phyloP scores from a whole-genome alignment of 1,140 invertebrate species.

The Dendroctonus ponderosae region DNA sequence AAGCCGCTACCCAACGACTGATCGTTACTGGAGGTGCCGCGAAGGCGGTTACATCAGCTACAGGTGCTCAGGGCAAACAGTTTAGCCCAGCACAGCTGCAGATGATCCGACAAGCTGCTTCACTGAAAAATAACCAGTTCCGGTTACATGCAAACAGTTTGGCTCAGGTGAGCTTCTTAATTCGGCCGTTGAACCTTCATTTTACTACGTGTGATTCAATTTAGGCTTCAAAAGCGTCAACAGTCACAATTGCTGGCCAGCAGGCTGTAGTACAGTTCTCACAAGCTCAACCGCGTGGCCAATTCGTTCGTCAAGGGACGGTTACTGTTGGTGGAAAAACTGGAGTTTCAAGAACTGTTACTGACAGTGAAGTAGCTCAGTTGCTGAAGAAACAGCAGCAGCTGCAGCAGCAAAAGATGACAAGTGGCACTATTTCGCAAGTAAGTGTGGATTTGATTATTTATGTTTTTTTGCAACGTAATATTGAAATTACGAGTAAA shows the following conservation, averaged over 20 bases:
- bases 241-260: conserved; percentile 47
- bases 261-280: conserved; percentile 48
- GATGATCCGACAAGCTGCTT: conserved; percentile 50
- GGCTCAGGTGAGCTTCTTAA: conserved; percentile 34
- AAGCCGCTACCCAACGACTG: conserved; percentile 53
- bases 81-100: conserved; percentile 54
- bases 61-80: conserved; percentile 53
- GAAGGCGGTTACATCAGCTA: conserved; percentile 50
- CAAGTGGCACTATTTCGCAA: conserved; percentile 50
- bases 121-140: conserved; percentile 45
- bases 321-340: conserved; percentile 48
- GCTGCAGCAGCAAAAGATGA: conserved; percentile 57
- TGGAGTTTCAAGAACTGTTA: conserved; percentile 57
- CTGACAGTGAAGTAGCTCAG: conserved; percentile 69
- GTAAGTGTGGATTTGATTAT: too few relatives aligned
- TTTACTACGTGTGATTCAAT: neutral
- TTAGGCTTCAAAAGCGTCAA: conserved; percentile 47
- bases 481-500: too few relatives aligned
- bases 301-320: conserved; percentile 49
- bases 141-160: conserved; percentile 53
- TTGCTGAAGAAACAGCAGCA: conserved; percentile 67
- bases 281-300: conserved; percentile 46
- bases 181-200: neutral
- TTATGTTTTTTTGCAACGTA: too few relatives aligned
- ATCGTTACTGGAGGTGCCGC: conserved; percentile 49